Base-by-base conservation (phyloP, 2,888 invertebrate genomes). In the Ellobium chinense region DNA sequence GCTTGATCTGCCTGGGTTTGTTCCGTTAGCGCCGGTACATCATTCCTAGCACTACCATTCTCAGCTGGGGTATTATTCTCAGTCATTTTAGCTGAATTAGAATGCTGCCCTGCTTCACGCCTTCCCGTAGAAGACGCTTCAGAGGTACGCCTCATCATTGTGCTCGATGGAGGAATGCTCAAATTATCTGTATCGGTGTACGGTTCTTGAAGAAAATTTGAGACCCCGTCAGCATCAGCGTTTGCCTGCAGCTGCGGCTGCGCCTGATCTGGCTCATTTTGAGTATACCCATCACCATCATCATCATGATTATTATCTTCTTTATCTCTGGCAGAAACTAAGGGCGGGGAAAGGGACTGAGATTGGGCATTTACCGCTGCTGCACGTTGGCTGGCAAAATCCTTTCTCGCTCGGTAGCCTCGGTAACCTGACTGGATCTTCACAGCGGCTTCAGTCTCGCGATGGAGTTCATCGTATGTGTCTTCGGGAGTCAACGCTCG, bases 341-440 rank as follows among this genome's bases (percentile, higher is more conserved):
- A 46, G 46, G 46, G 46, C 7, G 46, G 46, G 18, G 46, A 46
- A 12, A 46, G 7, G 46, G 46, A 46, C 18, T 46, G 46, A 46
- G 18, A 12, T 7, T 7, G n/a, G n/a, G 54, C 7, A 29, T 56
- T 56, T 70, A 70, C 56, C 56, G n/a, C 34, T 0, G 21, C 1
- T n/a, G 18, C 14, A 46, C 31, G 18, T 34, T 56, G 34, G 27
- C 12, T 34, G 12, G 27, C 56, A 5, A 73, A 21, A 5, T 79
- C 34, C 37, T 60, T 70, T 9, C 82, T 75, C 1, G 79, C 62
- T 4, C 37, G 24, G 77, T 77, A 80, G 36, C 82, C 82, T 34
- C 80, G 58, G 56, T 77, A 82, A 37, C 60, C 65, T n/a, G 82
- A 77, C 73, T 82, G 82, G 24, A 82, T 82, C 21, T 76, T 82